A percentile compares a stretch with the other conserved stretches of the same genome.
phyloP scores from a whole-genome alignment of 2,797 vertebrate species.

The Sparidentex hasta region DNA sequence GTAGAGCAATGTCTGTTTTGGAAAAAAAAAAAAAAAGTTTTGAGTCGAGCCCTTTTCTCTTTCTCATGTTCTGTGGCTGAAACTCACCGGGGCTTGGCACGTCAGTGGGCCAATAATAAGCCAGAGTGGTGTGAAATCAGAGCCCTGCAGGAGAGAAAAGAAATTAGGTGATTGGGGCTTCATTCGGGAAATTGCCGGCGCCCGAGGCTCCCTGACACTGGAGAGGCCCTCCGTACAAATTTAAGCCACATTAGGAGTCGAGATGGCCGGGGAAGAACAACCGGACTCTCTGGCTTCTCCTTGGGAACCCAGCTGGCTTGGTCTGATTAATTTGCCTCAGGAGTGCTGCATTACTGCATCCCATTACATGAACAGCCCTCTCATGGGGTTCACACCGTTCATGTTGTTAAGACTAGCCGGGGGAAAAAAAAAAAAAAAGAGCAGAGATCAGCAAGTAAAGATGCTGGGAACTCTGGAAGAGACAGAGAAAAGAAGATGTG shows the following conservation, averaged over 20 bases:
- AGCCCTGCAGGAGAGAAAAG: conserved; percentile 43
- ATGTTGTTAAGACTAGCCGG: conserved; percentile 37
- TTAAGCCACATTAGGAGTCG: conserved; percentile 57
- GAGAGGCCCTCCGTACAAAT: conserved; percentile 54
- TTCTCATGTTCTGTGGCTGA: conserved; percentile 30
- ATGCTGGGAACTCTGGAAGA: conserved; percentile 13
- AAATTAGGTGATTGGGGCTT: conserved; percentile 60
- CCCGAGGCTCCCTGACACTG: conserved; percentile 41
- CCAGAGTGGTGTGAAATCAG: conserved; percentile 49
- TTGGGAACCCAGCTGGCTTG: conserved; percentile 31
- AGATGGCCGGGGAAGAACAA: conserved; percentile 37
- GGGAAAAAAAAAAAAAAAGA: conserved; percentile 38
- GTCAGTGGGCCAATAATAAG: conserved; percentile 54
- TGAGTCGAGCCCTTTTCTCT: conserved; percentile 14
- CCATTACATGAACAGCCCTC: conserved; percentile 52
- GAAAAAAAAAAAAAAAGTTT: conserved; percentile 31
- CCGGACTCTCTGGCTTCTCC: conserved; percentile 31
- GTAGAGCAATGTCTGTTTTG: conserved; percentile 29
- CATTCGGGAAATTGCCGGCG: conserved; percentile 41
- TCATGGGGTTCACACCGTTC: conserved; percentile 51
- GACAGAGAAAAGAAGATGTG: conserved; percentile 21
- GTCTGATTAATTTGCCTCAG: conserved; percentile 59
- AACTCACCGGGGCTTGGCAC: conserved; percentile 40
- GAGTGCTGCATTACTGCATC: conserved; percentile 45
- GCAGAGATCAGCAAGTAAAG: conserved; percentile 61